Percentiles rank a stretch among this genome's conserved stretches.
Conservation (phyloP, 2,888 invertebrate genomes). For the Himalopsyche kuldschensis region DNA sequence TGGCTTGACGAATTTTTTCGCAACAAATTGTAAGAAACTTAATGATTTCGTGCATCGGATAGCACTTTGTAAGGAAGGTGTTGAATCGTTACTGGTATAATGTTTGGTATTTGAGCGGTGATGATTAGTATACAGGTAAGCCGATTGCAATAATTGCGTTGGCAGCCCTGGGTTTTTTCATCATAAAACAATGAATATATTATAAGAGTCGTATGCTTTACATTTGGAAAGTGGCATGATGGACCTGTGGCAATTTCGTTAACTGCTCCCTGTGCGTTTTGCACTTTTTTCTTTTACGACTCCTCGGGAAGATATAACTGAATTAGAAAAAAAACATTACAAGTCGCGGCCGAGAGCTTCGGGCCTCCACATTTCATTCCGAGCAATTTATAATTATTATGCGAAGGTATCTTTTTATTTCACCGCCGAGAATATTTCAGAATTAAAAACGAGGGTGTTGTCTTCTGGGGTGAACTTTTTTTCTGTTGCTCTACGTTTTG, state of each 20-base stretch:
- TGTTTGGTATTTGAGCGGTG: no score
- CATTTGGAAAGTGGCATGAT: not conserved
- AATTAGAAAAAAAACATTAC: constrained; percentile 6
- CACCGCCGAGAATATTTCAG: constrained; percentile 37
- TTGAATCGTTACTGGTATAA: no score
- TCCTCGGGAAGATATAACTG: not conserved
- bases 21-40: no score
- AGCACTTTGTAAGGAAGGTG: no score
- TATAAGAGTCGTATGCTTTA: not conserved
- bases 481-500: constrained; percentile 4
- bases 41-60: no score
- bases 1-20: no score
- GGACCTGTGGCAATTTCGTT: constrained; percentile 7
- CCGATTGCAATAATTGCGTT: not conserved
- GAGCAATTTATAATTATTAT: constrained; percentile 33
- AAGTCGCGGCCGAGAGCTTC: not conserved
- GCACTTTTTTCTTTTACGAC: constrained; percentile 8
- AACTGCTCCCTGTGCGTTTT: constrained; percentile 16
- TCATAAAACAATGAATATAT: not conserved
- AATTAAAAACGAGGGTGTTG: constrained; percentile 34
- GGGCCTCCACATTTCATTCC: constrained; percentile 27
- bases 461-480: constrained; percentile 19
- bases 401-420: constrained; percentile 33
- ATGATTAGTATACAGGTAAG: no score
- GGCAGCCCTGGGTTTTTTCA: not conserved